Conservation (phyloP, 2,113 vertebrate species). For the Neolamprologus falcicula region DNA sequence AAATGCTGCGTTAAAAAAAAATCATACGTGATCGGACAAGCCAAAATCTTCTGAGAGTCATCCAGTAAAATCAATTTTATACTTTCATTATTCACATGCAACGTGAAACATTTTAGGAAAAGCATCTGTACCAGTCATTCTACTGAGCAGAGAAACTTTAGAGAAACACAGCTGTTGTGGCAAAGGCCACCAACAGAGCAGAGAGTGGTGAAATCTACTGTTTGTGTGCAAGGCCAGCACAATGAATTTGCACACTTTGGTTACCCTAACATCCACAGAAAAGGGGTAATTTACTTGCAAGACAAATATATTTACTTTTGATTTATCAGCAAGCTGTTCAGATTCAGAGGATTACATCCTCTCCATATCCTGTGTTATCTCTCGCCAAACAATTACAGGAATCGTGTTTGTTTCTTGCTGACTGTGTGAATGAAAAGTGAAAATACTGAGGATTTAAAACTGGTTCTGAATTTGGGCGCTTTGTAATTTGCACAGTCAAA, state of each 20-base stretch:
- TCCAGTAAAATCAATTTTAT: background rate
- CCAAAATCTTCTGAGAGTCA: background rate
- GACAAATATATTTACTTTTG: background rate
- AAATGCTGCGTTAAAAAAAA: background rate
- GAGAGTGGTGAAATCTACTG: background rate
- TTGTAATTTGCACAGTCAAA: background rate
- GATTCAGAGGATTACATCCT: slow-evolving; percentile 33
- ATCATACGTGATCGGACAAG: background rate
- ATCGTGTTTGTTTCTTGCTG: slow-evolving; percentile 16
- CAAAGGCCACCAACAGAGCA: background rate
- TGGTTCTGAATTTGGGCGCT: background rate
- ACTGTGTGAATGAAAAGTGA: slow-evolving; percentile 37
- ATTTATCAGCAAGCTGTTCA: slow-evolving; percentile 22
- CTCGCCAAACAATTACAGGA: slow-evolving; percentile 58
- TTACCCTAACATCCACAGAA: background rate
- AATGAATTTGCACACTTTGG: background rate
- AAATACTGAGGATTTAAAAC: background rate
- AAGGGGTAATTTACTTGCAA: background rate
- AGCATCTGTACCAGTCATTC: background rate
- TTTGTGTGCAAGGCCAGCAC: background rate
- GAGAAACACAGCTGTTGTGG: background rate
- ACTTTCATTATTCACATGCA: background rate
- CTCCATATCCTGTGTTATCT: slow-evolving; percentile 55
- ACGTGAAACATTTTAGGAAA: background rate
- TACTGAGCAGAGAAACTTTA: background rate